Percentiles rank a stretch among this genome's conserved stretches.
These are phyloP conservation scores for Metellina segmentata DNA, from an alignment of 2,888 invertebrate species.

Conservation along the genomic window DNA sequence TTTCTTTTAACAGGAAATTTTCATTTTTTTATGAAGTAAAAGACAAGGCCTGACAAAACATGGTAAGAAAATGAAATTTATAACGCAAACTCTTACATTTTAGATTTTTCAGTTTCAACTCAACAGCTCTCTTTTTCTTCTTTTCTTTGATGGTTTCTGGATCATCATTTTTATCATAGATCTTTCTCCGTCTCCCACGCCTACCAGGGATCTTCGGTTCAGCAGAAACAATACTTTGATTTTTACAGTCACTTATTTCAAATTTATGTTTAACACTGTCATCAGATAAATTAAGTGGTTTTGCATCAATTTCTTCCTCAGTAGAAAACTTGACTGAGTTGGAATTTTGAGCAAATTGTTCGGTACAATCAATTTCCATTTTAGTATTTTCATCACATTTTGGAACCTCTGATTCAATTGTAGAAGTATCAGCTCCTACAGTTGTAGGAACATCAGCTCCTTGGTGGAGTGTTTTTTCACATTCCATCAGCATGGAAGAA, in stretches of 20 bases:
- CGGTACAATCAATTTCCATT: neutral
- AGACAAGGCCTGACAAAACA: neutral
- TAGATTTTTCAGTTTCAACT: constrained; percentile 67
- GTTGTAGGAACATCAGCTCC: neutral
- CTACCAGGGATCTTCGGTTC: neutral
- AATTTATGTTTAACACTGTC: neutral
- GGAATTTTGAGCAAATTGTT: constrained; percentile 1
- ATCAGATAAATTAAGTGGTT: neutral
- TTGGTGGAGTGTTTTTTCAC: neutral
- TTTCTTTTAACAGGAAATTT: neutral
- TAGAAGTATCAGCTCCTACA: neutral
- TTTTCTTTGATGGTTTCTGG: constrained; percentile 67
- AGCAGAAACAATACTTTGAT: neutral
- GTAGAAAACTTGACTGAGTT: neutral
- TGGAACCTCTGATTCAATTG: neutral
- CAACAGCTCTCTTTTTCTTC: constrained; percentile 61
- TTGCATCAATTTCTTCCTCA: neutral
- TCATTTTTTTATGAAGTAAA: neutral
- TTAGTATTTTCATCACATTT: neutral
- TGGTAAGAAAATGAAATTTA: neutral
- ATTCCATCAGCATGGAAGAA: neutral
- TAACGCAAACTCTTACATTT: constrained; percentile 68
- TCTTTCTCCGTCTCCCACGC: constrained; percentile 34
- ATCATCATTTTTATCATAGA: constrained; percentile 62
- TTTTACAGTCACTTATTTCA: neutral